phyloP scores from a whole-genome alignment of 2,113 vertebrate species.

The Melanerpes aurifrons region DNA sequence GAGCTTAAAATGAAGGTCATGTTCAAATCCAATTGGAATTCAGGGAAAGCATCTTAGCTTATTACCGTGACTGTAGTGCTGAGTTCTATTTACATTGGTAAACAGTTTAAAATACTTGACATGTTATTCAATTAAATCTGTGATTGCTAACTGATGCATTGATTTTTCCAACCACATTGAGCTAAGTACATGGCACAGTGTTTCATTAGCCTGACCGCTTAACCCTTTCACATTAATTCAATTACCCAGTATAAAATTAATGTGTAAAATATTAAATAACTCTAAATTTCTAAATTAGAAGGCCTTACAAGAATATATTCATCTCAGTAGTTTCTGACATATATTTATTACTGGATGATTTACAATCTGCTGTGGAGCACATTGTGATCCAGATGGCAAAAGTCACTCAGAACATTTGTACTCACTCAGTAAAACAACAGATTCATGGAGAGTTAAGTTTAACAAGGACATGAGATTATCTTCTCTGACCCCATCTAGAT shows the following conservation, averaged over 20 bases:
- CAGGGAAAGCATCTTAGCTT: conserved; percentile 21
- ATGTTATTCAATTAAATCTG: conserved; percentile 64
- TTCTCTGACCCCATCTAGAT: conserved; percentile 6
- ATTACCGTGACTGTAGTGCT: conserved; percentile 44
- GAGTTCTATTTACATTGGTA: conserved; percentile 55
- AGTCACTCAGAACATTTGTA: neutral
- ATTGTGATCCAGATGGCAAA: conserved; percentile 8
- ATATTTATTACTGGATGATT: conserved; percentile 35
- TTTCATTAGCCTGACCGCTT: conserved; percentile 62
- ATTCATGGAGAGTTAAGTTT: neutral
- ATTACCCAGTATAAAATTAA: conserved; percentile 38
- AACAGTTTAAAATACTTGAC: conserved; percentile 66
- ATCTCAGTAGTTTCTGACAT: neutral
- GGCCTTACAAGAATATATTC: neutral
- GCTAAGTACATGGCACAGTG: conserved; percentile 17
- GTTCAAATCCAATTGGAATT: conserved; percentile 49
- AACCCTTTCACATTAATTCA: conserved; percentile 58
- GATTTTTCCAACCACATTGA: conserved; percentile 66
- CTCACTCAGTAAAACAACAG: neutral
- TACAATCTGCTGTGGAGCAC: neutral
- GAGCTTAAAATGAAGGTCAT: conserved; percentile 42
- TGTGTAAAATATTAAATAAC: conserved; percentile 50
- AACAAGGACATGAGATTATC: conserved; percentile 21
- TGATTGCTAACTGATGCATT: conserved; percentile 64
- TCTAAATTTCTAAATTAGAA: conserved; percentile 37